Base-by-base conservation (phyloP, 2,888 invertebrate genomes). In the Euspilapteryx auroguttella region DNA sequence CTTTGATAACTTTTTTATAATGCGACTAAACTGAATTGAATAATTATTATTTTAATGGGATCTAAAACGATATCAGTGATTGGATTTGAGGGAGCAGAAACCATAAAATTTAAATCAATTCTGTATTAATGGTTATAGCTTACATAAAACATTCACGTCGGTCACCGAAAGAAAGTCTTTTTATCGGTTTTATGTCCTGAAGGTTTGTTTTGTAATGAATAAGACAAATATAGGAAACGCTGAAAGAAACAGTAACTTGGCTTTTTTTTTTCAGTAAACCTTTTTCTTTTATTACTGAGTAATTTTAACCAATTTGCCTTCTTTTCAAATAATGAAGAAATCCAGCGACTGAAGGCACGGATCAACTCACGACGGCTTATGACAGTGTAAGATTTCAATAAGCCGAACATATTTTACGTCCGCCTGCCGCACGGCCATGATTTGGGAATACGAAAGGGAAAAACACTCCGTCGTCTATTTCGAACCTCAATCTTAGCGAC, bases 21-120 rank as follows among this genome's bases (percentile, higher is more conserved):
- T n/a, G n/a, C n/a, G n/a, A n/a, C n/a, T n/a, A n/a, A n/a, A n/a
- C n/a, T n/a, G n/a, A n/a, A n/a, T n/a, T n/a, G n/a, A n/a, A n/a
- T n/a, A n/a, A n/a, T n/a, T n/a, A n/a, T n/a, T 56, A 58, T 57
- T 69, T 69, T 63, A 68, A 69, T 59, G 55, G 58, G 63, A 55
- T 47, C 61, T 57, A 53, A 46, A 53, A 55, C 71, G 69, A 73
- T 73, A 73, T 63, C 65, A 63, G 55, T 71, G 66, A 73, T 73
- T 73, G 73, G 68, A 68, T 71, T 68, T 71, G 61, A 59, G 63
- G 52, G 57, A 68, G 59, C 66, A 66, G 58, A 69, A 64, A 68
- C 68, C 66, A 69, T 75, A 71, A 75, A 75, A 71, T 68, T 62
- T 57, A 71, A 73, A 75, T 75, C 68, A 73, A 73, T 71, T 73